Evolutionary conservation across 2,888 invertebrate species (phyloP), one percentile per base, ranked within the genome.

Genomic region (Itoplectis maculator): DNA sequence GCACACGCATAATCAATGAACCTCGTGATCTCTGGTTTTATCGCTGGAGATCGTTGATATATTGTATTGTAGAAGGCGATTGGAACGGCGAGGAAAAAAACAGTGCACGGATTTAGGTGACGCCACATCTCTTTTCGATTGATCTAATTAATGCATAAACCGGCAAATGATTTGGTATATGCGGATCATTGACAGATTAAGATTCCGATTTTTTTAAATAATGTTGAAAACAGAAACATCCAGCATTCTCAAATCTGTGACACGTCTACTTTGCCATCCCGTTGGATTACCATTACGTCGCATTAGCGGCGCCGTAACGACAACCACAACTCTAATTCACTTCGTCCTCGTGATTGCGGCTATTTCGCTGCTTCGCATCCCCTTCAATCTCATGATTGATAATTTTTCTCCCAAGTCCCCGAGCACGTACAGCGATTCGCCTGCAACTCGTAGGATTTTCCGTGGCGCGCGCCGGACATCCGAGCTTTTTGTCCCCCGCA

Each of bases 321-420:
- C 20, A 11, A 54, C 69, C 40, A 42, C 37, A 40, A n/a, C 18
- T 54, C 54, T 69, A 42, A 69, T 54, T 54, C 37, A 69, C 51
- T 54, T 69, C 20, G 15, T 69, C 40, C 29, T 18, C 18, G 49
- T 40, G 40, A 54, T 69, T 42, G 54, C 13, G 3, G n/a, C 20
- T 20, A 37, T 8, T 23, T 54, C 51, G 29, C n/a, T 40, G 9
- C n/a, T 13, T 35, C 40, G 29, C 40, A 15, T 18, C n/a, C 47
- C 6, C 47, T 45, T 51, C 40, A 68, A 51, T 51, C 69, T 40
- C 40, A 40, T 69, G 69, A 69, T 69, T 69, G 69, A 54, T 69
- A 54, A 69, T 69, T 69, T 69, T 69, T 69, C 20, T 45, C n/a
- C 51, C n/a, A 11, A n/a, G 37, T 37, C 13, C 15, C 13, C 49